phyloP scores from a whole-genome alignment of 2,888 invertebrate genomes.

The Acronicta psi region DNA sequence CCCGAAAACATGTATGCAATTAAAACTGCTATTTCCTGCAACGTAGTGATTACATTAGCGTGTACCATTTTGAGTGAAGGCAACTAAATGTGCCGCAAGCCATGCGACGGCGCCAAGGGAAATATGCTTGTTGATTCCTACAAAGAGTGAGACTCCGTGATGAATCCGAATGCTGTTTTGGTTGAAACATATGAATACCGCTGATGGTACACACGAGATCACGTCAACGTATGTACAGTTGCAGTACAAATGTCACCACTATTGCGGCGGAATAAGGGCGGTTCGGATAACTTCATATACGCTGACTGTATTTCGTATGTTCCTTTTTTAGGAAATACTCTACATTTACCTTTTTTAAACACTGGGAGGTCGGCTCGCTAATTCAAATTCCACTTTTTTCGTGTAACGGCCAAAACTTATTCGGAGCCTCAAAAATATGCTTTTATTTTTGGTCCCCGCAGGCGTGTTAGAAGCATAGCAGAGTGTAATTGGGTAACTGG shows the following conservation, averaged over 20 bases:
- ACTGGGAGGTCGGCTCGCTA: slow-evolving; percentile 25
- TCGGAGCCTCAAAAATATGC: slow-evolving; percentile 23
- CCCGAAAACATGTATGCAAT: slow-evolving; percentile 31
- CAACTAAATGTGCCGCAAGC: slow-evolving; percentile 43
- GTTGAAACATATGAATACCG: slow-evolving; percentile 18
- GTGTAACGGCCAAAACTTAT: slow-evolving; percentile 24
- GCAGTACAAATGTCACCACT: too few relatives aligned
- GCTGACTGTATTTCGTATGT: slow-evolving; percentile 15
- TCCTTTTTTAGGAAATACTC: slow-evolving; percentile 32
- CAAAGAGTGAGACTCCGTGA: slow-evolving; percentile 48
- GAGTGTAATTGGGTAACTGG: slow-evolving; percentile 25
- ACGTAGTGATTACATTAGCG: slow-evolving; percentile 37
- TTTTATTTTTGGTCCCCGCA: slow-evolving; percentile 29
- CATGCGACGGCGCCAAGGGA: slow-evolving; percentile 52
- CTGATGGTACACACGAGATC: slow-evolving; percentile 16
- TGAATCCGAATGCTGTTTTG: slow-evolving; percentile 33
- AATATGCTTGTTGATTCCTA: slow-evolving; percentile 58
- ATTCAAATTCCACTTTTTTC: slow-evolving; percentile 43
- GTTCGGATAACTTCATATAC: too few relatives aligned
- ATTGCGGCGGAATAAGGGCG: too few relatives aligned
- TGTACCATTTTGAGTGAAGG: slow-evolving; percentile 41
- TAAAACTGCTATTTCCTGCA: slow-evolving; percentile 37
- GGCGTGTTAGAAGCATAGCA: slow-evolving; percentile 24
- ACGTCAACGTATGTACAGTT: too few relatives aligned
- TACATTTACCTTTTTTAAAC: slow-evolving; percentile 35